These are phyloP conservation scores for Magallana gigas DNA, from an alignment of 1,140 invertebrate genomes.

Conservation along the genomic window DNA sequence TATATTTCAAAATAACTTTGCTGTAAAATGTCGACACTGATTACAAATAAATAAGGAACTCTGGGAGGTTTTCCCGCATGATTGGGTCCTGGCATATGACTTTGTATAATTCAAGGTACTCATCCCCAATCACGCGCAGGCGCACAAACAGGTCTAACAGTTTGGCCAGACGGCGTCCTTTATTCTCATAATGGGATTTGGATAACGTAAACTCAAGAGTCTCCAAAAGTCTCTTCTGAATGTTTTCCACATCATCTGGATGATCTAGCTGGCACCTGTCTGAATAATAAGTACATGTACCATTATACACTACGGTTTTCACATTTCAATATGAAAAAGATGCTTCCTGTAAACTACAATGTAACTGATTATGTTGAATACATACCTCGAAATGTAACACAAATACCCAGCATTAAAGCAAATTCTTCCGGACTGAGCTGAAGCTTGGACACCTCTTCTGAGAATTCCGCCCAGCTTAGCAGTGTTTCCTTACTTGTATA, in stretches of 20 bases:
- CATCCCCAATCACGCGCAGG: constrained; percentile 29
- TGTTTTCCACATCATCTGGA: constrained; percentile 60
- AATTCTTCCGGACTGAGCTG: constrained; percentile 17
- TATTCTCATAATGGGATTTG: background rate
- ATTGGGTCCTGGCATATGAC: constrained; percentile 30
- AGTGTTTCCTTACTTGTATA: constrained; percentile 18
- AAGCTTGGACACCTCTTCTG: constrained; percentile 11
- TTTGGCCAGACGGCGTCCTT: constrained; percentile 28
- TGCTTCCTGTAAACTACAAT: no score
- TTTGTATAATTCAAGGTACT: constrained; percentile 28
- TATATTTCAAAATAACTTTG: no score
- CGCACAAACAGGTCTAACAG: constrained; percentile 34
- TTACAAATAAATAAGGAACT: constrained; percentile 34
- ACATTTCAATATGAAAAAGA: no score
- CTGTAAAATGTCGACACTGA: background rate
- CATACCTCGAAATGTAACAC: constrained; percentile 41
- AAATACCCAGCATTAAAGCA: constrained; percentile 42
- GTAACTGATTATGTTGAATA: background rate
- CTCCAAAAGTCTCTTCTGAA: constrained; percentile 62
- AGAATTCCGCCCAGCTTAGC: constrained; percentile 39
- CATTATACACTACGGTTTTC: background rate
- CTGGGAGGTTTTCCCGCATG: constrained; percentile 18
- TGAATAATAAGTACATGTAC: background rate
- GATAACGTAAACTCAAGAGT: background rate
- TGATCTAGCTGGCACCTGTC: constrained; percentile 62